A percentile compares a stretch with the other conserved stretches of the same genome.
These are phyloP conservation scores for Fistularia tabacaria DNA, from an alignment of 2,797 vertebrate species.

Conservation along the genomic window DNA sequence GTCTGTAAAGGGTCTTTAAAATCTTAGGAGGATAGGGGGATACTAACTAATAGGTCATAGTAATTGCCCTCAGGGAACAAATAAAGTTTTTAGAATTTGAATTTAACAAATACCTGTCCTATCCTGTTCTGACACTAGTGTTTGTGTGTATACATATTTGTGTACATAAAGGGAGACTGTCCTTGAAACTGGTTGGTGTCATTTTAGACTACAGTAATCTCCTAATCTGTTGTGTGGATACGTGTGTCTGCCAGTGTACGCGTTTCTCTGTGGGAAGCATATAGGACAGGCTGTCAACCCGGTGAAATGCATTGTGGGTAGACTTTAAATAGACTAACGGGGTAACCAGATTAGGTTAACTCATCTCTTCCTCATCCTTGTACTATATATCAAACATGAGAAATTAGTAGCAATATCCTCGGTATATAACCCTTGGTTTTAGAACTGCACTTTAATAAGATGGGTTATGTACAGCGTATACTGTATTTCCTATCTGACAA, in stretches of 20 bases:
- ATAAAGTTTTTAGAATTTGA: too few relatives aligned
- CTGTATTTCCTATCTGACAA: too few relatives aligned
- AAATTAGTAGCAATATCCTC: neutral
- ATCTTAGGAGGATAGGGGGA: neutral
- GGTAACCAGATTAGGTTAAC: conserved; percentile 8
- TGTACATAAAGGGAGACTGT: conserved; percentile 33
- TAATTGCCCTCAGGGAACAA: too few relatives aligned
- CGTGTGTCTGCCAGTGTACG: conserved; percentile 1
- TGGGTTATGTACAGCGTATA: too few relatives aligned
- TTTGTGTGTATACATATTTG: conserved; percentile 5
- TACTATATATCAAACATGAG: neutral
- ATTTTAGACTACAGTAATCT: conserved; percentile 68
- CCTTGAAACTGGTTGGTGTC: conserved; percentile 57
- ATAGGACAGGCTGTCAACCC: conserved; percentile 36
- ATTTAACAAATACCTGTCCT: too few relatives aligned
- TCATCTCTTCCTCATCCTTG: too few relatives aligned
- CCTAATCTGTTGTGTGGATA: conserved; percentile 61
- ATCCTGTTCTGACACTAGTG: neutral
- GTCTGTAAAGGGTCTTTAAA: neutral
- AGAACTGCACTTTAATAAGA: too few relatives aligned
- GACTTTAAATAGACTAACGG: conserved; percentile 45
- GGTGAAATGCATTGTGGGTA: conserved; percentile 57
- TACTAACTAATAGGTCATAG: neutral
- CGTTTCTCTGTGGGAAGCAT: conserved; percentile 11
- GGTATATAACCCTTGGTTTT: too few relatives aligned